Conservation (phyloP, 2,113 vertebrate species). For the Catagonus wagneri region DNA sequence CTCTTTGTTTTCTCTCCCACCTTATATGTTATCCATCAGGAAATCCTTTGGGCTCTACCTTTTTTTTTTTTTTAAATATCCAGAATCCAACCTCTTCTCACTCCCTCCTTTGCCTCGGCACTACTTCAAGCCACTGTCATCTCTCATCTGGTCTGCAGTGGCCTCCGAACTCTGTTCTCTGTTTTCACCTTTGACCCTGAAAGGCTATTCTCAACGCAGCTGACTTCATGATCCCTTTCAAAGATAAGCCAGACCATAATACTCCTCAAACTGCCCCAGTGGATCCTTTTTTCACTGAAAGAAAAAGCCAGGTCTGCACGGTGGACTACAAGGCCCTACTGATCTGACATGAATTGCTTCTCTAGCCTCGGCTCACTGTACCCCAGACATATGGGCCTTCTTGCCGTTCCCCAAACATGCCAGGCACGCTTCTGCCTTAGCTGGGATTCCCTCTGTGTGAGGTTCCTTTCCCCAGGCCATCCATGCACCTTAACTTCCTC, state of each 20-base stretch:
- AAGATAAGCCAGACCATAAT: not conserved
- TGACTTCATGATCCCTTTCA: conserved; percentile 20
- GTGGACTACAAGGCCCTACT: not conserved
- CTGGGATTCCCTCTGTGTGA: not conserved
- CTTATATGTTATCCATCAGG: not conserved
- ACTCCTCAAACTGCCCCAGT: not conserved
- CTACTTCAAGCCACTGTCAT: not conserved
- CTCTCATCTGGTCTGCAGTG: not conserved
- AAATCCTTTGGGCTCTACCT: not conserved
- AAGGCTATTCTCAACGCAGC: not conserved
- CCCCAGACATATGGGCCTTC: not conserved
- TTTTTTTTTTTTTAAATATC: not conserved
- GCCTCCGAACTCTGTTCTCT: not conserved
- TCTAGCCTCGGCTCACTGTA: not conserved
- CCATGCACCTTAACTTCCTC: not conserved
- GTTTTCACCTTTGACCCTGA: not conserved
- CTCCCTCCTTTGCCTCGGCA: not conserved
- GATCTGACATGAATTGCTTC: not conserved
- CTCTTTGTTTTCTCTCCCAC: not conserved
- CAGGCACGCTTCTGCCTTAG: not conserved
- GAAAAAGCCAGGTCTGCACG: not conserved
- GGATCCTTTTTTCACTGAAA: not conserved
- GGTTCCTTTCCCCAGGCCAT: conserved; percentile 38
- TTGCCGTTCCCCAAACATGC: not conserved
- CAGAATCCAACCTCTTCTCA: conserved; percentile 5